These are phyloP conservation scores for Phataginus tetradactyla DNA, from an alignment of 2,797 vertebrate species.

Conservation along the genomic window DNA sequence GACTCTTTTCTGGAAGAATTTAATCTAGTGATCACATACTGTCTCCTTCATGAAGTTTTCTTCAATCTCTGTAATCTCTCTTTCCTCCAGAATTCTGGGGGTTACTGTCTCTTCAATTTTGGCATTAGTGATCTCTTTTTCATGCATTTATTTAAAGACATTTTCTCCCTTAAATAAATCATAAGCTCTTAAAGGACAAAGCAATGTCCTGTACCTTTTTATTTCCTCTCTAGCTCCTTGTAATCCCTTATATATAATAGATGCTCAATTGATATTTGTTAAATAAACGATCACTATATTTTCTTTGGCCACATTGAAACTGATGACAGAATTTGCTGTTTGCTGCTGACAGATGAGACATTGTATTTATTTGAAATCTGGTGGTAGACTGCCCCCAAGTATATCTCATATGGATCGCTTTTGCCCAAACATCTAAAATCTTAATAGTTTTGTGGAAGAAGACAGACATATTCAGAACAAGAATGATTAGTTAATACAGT, in stretches of 20 bases:
- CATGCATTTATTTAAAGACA: background rate
- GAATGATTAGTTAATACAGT: slow-evolving; percentile 42
- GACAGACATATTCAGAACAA: slow-evolving; percentile 55
- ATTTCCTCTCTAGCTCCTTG: background rate
- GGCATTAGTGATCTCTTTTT: slow-evolving; percentile 35
- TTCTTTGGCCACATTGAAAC: slow-evolving; percentile 35
- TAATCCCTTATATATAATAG: slow-evolving; percentile 11
- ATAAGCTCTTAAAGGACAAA: background rate
- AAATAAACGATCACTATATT: slow-evolving; percentile 43
- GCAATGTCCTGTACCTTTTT: background rate
- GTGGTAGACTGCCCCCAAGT: slow-evolving; percentile 37
- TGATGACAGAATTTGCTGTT: slow-evolving; percentile 50
- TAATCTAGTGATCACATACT: background rate
- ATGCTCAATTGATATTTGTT: slow-evolving; percentile 30
- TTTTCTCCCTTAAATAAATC: background rate
- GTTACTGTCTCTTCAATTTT: background rate
- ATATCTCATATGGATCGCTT: slow-evolving; percentile 36
- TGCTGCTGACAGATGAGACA: slow-evolving; percentile 52
- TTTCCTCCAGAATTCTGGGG: background rate
- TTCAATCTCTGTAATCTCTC: background rate
- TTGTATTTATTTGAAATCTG: slow-evolving; percentile 61
- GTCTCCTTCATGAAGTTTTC: background rate
- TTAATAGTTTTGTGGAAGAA: slow-evolving; percentile 59
- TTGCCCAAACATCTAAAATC: slow-evolving; percentile 29
- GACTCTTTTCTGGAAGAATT: background rate